Evolutionary conservation across 2,888 invertebrate genomes (phyloP).

Genomic region (Ormia ochracea): DNA sequence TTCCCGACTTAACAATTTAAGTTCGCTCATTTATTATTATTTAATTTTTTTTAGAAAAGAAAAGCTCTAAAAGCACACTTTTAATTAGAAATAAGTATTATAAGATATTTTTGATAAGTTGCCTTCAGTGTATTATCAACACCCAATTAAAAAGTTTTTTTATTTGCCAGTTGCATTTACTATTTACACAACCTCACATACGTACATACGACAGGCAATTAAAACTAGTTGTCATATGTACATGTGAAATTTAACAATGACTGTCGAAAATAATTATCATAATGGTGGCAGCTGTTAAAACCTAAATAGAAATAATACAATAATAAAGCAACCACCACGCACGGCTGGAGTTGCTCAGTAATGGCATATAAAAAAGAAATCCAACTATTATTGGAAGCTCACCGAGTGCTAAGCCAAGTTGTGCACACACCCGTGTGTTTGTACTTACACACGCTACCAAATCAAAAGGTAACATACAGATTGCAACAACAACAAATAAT

Average conservation of each 20-base stretch:
- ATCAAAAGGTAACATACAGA: slow-evolving; percentile 28
- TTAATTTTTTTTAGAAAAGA: no score
- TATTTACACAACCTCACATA: no score
- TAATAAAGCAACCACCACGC: slow-evolving; percentile 24
- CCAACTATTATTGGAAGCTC: slow-evolving; percentile 23
- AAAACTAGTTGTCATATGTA: no score
- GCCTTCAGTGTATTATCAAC: no score
- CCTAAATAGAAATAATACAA: slow-evolving; percentile 9
- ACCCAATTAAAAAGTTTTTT: no score
- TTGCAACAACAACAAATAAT: slow-evolving; percentile 20
- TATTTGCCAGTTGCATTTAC: no score
- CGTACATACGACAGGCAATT: background rate
- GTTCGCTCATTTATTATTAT: no score
- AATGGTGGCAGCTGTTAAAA: slow-evolving; percentile 55
- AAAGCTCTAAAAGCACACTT: no score
- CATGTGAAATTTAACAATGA: slow-evolving; percentile 35
- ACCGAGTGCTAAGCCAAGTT: background rate
- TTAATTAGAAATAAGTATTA: no score
- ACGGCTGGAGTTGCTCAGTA: background rate
- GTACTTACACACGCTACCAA: background rate
- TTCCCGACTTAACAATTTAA: no score
- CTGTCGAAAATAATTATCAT: slow-evolving; percentile 29
- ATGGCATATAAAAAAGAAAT: background rate
- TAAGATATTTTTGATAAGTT: no score
- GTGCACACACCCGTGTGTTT: no score